Conservation (phyloP, 2,113 vertebrate species). For the Aleadryas rufinucha region DNA sequence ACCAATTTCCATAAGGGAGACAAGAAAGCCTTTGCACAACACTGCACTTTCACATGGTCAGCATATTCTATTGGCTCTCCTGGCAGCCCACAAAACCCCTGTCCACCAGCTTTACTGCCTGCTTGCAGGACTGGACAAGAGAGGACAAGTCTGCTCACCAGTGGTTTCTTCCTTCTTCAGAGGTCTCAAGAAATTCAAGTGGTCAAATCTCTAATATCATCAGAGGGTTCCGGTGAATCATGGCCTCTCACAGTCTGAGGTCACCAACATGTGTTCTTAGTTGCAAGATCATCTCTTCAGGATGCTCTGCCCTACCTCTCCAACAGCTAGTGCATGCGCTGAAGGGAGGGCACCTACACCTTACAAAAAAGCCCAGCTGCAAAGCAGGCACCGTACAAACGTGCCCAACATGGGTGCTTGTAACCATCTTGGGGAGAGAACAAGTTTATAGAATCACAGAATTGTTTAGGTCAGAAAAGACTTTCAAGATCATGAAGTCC, state of each 20-base stretch:
- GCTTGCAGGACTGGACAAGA: not conserved
- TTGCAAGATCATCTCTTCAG: not conserved
- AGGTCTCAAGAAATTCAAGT: not conserved
- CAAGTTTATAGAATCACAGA: not conserved
- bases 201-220: not conserved
- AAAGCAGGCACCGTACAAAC: not conserved
- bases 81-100: slow-evolving; percentile 16
- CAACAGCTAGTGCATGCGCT: not conserved
- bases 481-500: not conserved
- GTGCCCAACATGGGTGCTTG: not conserved
- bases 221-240: not conserved
- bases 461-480: not conserved
- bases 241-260: not conserved
- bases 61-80: not conserved
- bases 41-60: not conserved
- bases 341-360: not conserved
- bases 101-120: not conserved
- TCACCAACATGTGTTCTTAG: not conserved
- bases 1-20: not conserved
- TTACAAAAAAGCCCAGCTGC: not conserved
- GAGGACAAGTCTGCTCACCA: not conserved
- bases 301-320: not conserved
- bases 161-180: not conserved
- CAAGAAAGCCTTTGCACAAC: not conserved
- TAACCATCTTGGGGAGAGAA: not conserved